These are phyloP conservation scores for zebrafish (Danio rerio) DNA, from an alignment of 2,113 vertebrate species.

Conservation along the genomic window DNA sequence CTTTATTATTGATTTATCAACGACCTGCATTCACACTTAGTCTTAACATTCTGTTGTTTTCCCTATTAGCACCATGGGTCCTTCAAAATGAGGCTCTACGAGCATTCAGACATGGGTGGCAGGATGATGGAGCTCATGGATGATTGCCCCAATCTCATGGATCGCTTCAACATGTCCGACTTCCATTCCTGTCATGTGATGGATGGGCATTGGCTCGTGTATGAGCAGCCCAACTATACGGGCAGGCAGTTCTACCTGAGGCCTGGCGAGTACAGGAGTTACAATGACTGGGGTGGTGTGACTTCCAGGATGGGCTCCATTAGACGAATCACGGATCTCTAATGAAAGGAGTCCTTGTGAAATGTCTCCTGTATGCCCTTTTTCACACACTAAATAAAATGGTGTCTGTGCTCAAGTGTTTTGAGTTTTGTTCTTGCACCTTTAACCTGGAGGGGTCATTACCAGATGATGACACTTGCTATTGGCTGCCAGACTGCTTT, in stretches of 20 bases:
- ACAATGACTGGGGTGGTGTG: constrained; percentile 59
- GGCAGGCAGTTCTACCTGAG: constrained; percentile 71
- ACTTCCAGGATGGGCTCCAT: constrained; percentile 64
- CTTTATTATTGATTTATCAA: not conserved
- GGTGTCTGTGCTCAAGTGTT: constrained; percentile 64
- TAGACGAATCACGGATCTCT: constrained; percentile 70
- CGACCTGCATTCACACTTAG: not conserved
- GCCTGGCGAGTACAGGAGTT: constrained; percentile 73
- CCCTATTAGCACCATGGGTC: constrained; percentile 31
- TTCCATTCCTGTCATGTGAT: constrained; percentile 77
- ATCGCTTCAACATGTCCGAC: constrained; percentile 69
- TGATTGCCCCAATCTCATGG: constrained; percentile 69
- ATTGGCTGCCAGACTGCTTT: constrained; percentile 50
- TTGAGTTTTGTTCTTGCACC: constrained; percentile 72
- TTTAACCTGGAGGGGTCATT: constrained; percentile 58
- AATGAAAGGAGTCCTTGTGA: constrained; percentile 67
- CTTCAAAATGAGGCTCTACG: constrained; percentile 67
- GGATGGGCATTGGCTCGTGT: constrained; percentile 79
- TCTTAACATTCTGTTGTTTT: not conserved
- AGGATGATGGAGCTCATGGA: constrained; percentile 64
- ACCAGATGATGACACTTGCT: constrained; percentile 30
- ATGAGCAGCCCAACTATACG: constrained; percentile 74
- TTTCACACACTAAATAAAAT: constrained; percentile 74
- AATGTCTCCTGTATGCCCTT: constrained; percentile 72
- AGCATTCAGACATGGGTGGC: constrained; percentile 67